phyloP scores from a whole-genome alignment of 2,888 invertebrate genomes.

The Drosophila subquinaria region DNA sequence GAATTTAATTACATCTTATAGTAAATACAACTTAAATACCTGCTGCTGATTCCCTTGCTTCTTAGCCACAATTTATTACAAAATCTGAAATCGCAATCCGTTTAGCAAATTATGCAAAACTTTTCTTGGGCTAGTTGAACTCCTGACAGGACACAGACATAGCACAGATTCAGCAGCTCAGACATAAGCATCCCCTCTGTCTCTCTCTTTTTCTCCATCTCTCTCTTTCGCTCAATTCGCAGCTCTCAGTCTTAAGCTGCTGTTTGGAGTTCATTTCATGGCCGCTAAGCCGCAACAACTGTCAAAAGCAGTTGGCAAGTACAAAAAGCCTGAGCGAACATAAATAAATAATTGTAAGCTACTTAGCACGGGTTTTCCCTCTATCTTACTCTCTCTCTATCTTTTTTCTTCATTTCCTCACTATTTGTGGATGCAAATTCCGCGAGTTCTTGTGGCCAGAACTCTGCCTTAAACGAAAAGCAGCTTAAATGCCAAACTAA shows the following conservation, averaged over 20 bases:
- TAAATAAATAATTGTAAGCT: slow-evolving; percentile 76
- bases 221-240: background rate
- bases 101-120: slow-evolving; percentile 58
- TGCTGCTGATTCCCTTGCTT: slow-evolving; percentile 1
- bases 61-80: slow-evolving; percentile 9
- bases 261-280: slow-evolving; percentile 57
- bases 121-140: slow-evolving; percentile 30
- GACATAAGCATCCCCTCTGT: slow-evolving; percentile 1
- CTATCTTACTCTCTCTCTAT: background rate
- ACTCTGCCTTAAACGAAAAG: slow-evolving; percentile 30
- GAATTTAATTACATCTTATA: background rate
- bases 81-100: slow-evolving; percentile 30
- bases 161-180: slow-evolving; percentile 9
- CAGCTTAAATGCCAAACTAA: slow-evolving; percentile 40
- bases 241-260: slow-evolving; percentile 24
- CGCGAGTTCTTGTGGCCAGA: slow-evolving; percentile 21
- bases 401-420: slow-evolving; percentile 28
- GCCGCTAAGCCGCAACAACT: slow-evolving; percentile 67
- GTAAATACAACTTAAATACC: background rate
- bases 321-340: slow-evolving; percentile 48
- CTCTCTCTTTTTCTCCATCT: background rate
- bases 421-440: slow-evolving; percentile 52
- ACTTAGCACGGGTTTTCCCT: slow-evolving; percentile 44
- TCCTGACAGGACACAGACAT: slow-evolving; percentile 20
- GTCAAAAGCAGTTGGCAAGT: slow-evolving; percentile 52